These are phyloP conservation scores for Mesaphorura yosii DNA, from an alignment of 1,140 invertebrate genomes.

Conservation along the genomic window DNA sequence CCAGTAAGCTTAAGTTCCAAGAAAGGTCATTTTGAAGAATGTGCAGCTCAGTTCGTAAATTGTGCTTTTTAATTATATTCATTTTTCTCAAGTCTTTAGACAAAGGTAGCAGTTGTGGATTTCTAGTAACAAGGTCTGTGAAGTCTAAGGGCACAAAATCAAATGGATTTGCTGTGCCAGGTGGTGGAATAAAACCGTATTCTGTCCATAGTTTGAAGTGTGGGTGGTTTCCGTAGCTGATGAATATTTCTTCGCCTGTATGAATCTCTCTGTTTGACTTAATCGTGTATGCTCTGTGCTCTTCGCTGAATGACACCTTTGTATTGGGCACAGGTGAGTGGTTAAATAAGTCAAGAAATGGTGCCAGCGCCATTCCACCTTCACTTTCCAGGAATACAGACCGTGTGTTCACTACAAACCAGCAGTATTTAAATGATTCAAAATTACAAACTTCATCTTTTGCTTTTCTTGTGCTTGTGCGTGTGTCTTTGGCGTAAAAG, in stretches of 20 bases:
- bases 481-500: neutral
- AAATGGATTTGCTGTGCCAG: neutral
- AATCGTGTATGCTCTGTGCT: slow-evolving; percentile 45
- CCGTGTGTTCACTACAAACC: slow-evolving; percentile 63
- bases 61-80: slow-evolving; percentile 10
- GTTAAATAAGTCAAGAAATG: slow-evolving; percentile 68
- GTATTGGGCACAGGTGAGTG: slow-evolving; percentile 46
- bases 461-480: no score
- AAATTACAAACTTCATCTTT: no score
- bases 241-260: slow-evolving; percentile 54
- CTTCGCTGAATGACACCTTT: slow-evolving; percentile 41
- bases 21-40: slow-evolving; percentile 22
- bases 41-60: slow-evolving; percentile 12
- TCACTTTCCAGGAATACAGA: slow-evolving; percentile 46
- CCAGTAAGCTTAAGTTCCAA: slow-evolving; percentile 20
- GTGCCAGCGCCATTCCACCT: slow-evolving; percentile 55
- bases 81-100: slow-evolving; percentile 20
- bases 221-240: slow-evolving; percentile 59
- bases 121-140: neutral
- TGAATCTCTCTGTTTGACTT: slow-evolving; percentile 38
- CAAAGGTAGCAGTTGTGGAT: neutral
- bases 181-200: slow-evolving; percentile 52
- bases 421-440: slow-evolving; percentile 45
- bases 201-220: slow-evolving; percentile 56
- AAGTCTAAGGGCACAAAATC: slow-evolving; percentile 16